Evolutionary conservation across 37 sponge, comb jelly and placozoan genomes (phyloP).

Genomic region (Oopsacas minuta): DNA sequence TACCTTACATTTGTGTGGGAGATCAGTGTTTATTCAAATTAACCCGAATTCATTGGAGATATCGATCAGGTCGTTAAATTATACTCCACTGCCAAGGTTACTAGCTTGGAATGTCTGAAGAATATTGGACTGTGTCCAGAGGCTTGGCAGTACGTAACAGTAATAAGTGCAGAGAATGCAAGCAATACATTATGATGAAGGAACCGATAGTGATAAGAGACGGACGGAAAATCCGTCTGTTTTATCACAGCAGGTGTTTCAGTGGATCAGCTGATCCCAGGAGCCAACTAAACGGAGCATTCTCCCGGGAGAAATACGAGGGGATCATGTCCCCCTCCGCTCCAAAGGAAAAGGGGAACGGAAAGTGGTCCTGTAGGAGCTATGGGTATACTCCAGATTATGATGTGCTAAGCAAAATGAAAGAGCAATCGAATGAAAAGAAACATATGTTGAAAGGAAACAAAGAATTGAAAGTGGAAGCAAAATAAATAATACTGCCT

Average conservation of each 20-base stretch:
- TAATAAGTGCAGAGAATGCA: conserved; percentile 13
- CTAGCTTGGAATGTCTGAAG: neutral
- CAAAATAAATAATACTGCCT: no score
- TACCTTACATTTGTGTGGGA: no score
- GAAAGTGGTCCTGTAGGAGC: neutral
- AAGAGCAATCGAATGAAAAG: neutral
- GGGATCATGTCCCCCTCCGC: neutral
- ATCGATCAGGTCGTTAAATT: no score
- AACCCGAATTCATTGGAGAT: no score
- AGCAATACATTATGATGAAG: neutral
- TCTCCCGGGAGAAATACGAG: neutral
- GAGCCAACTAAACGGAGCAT: neutral
- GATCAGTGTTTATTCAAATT: no score
- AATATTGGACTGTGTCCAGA: neutral
- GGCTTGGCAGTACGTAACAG: neutral
- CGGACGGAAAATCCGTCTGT: conserved; percentile 14
- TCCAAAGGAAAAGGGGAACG: neutral
- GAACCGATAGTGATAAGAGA: neutral
- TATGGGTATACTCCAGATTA: neutral
- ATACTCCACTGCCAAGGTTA: no score
- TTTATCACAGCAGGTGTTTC: neutral
- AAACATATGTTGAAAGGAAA: neutral
- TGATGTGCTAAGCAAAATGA: neutral
- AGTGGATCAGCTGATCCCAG: conserved; percentile 9
- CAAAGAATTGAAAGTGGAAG: no score